Conservation (phyloP, 2,888 invertebrate genomes). For the Pachydiplax longipennis region DNA sequence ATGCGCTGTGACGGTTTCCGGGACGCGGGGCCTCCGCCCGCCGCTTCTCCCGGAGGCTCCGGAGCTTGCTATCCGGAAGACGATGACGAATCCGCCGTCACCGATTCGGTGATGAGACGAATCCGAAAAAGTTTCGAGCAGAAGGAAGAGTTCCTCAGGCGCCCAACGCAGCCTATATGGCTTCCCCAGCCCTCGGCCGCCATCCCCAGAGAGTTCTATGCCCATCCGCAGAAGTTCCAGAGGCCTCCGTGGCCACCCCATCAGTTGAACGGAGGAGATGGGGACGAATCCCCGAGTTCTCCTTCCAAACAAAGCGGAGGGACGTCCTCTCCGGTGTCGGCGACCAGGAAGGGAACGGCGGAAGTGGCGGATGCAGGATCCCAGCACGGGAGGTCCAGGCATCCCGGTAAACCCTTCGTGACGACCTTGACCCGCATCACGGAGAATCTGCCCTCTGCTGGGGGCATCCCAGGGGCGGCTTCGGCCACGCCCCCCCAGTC, state of each 20-base stretch:
- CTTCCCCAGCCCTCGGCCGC: conserved; percentile 65
- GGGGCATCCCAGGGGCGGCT: conserved; percentile 58
- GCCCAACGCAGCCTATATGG: conserved; percentile 72
- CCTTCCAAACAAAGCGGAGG: conserved; percentile 49
- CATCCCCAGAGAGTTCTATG: conserved; percentile 72
- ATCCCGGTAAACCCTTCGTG: conserved; percentile 61
- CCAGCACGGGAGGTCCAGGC: conserved; percentile 48
- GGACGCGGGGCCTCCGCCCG: conserved; percentile 72
- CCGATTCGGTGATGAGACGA: conserved; percentile 57
- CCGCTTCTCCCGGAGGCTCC: conserved; percentile 73
- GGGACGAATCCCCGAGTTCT: conserved; percentile 63
- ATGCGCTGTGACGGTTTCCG: conserved; percentile 62
- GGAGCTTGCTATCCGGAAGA: conserved; percentile 70
- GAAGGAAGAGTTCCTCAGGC: conserved; percentile 86
- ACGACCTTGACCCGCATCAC: conserved; percentile 71
- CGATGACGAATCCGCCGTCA: conserved; percentile 49
- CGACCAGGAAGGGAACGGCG: conserved; percentile 58
- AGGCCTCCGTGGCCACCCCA: conserved; percentile 76
- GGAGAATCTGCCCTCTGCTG: conserved; percentile 64
- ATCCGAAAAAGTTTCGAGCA: conserved; percentile 85
- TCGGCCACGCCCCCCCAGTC: conserved; percentile 23
- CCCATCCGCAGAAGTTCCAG: conserved; percentile 79
- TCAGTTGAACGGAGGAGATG: conserved; percentile 53
- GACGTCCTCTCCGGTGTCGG: conserved; percentile 49
- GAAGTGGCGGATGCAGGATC: conserved; percentile 44